Evolutionary conservation across 2,113 vertebrate species (phyloP).

Genomic region (Uria lomvia): DNA sequence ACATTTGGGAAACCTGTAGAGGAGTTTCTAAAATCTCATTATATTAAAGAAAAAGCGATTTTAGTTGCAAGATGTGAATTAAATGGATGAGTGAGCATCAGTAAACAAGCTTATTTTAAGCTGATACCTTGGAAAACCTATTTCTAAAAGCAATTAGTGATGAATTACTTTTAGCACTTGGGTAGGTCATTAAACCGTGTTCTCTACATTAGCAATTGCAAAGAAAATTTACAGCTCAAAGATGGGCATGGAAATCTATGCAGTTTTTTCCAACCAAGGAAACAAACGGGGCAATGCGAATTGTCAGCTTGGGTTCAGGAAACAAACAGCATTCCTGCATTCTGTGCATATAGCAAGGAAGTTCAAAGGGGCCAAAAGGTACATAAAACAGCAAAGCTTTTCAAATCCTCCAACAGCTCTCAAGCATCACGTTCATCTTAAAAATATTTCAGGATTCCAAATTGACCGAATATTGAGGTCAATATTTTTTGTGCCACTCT

Average conservation of each 20-base stretch:
- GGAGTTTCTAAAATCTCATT: not conserved
- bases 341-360: not conserved
- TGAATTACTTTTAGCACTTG: not conserved
- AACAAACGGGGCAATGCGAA: not conserved
- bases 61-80: conserved; percentile 16
- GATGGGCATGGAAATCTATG: not conserved
- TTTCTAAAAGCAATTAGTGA: conserved; percentile 26
- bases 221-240: not conserved
- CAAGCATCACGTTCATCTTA: not conserved
- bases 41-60: conserved; percentile 21
- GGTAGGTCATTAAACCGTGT: conserved; percentile 8
- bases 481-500: not conserved
- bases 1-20: not conserved
- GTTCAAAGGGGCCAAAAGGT: not conserved
- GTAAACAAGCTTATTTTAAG: conserved; percentile 38
- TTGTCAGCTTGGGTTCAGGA: not conserved
- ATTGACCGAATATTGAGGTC: not conserved
- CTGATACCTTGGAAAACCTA: not conserved
- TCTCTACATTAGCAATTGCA: not conserved
- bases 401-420: not conserved
- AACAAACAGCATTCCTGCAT: not conserved
- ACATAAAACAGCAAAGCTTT: not conserved
- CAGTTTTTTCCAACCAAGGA: not conserved
- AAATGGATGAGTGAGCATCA: conserved; percentile 20
- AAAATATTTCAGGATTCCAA: not conserved